Evolutionary conservation across 2,888 invertebrate genomes (phyloP).

Genomic region (Busseola fusca): DNA sequence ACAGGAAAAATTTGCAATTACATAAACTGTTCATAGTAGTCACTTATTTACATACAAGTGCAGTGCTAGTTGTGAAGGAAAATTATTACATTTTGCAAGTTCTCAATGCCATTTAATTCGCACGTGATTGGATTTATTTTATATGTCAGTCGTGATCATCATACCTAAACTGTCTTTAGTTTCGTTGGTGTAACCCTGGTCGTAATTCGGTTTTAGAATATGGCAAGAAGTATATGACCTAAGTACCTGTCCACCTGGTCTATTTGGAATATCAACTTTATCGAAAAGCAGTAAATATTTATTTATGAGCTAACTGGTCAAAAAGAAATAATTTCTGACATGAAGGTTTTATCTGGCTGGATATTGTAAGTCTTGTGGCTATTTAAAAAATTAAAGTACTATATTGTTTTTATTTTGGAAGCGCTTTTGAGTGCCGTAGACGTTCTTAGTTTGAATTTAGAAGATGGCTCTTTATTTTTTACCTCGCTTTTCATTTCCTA

Average conservation of each 20-base stretch:
- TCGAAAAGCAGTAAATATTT: neutral
- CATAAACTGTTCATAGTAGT: slow-evolving; percentile 14
- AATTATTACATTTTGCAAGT: slow-evolving; percentile 24
- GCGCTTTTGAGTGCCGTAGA: too few relatives aligned
- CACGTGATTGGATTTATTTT: too few relatives aligned
- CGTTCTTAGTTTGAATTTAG: neutral
- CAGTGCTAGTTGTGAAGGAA: slow-evolving; percentile 8
- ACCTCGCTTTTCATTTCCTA: neutral
- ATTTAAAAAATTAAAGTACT: neutral
- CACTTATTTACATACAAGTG: slow-evolving; percentile 6
- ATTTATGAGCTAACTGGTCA: too few relatives aligned
- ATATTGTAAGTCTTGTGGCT: neutral
- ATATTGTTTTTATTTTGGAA: neutral
- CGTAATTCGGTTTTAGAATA: neutral
- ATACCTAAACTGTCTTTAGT: neutral
- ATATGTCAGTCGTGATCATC: neutral
- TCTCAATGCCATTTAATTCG: slow-evolving; percentile 41
- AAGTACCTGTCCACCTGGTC: neutral
- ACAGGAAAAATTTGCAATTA: slow-evolving; percentile 31
- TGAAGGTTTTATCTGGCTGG: neutral
- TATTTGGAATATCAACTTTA: neutral
- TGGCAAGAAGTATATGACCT: neutral
- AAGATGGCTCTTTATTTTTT: neutral
- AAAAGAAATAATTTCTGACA: neutral
- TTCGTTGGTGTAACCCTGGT: neutral